Conservation (phyloP, 2,797 vertebrate genomes). For the Brotula barbata region DNA sequence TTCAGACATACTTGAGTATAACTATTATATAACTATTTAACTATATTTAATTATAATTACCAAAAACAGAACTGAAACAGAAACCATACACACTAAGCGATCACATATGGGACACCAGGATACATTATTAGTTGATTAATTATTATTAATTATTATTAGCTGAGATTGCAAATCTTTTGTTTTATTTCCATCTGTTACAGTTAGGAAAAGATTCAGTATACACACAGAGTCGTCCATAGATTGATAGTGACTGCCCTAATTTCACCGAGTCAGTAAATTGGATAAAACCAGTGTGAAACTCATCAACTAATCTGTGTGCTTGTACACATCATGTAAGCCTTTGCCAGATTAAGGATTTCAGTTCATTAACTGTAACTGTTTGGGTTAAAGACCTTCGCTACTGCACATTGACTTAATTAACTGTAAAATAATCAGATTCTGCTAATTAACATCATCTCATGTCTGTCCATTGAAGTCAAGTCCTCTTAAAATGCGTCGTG, state of each 20-base stretch:
- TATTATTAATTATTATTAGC: too few relatives aligned
- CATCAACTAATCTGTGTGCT: not conserved
- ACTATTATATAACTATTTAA: too few relatives aligned
- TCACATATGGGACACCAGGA: too few relatives aligned
- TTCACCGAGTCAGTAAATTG: conserved; percentile 4
- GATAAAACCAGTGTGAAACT: conserved; percentile 5
- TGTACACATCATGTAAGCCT: not conserved
- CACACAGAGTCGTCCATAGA: conserved; percentile 8
- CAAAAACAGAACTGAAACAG: too few relatives aligned
- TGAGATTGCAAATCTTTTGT: too few relatives aligned
- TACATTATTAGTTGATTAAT: too few relatives aligned
- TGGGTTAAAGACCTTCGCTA: conserved; percentile 40
- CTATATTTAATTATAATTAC: too few relatives aligned
- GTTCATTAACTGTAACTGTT: conserved; percentile 53
- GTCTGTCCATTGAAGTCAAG: conserved; percentile 54
- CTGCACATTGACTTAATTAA: conserved; percentile 65
- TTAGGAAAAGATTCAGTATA: not conserved
- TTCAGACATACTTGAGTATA: too few relatives aligned
- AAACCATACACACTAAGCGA: too few relatives aligned
- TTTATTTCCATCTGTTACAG: too few relatives aligned
- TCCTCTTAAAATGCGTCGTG: conserved; percentile 45
- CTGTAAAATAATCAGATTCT: conserved; percentile 64
- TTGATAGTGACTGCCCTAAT: too few relatives aligned
- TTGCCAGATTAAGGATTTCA: conserved; percentile 36
- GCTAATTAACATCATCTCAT: conserved; percentile 57